Conservation (phyloP, 2,113 vertebrate genomes). For the Spizaetus ornatus region DNA sequence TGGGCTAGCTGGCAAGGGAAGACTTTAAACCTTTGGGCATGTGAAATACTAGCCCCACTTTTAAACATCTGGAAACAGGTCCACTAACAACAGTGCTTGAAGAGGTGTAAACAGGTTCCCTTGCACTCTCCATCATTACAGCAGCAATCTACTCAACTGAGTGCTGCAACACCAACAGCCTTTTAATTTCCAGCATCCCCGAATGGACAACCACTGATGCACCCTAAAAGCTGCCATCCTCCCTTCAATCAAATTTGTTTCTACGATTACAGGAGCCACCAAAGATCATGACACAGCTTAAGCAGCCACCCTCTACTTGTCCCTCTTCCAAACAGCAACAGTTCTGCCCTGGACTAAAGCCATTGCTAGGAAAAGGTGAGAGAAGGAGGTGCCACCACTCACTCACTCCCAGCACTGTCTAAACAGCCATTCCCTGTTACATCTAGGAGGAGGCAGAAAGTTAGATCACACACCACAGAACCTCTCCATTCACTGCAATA, state of each 20-base stretch:
- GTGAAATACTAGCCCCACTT: not conserved
- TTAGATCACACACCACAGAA: not conserved
- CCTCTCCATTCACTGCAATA: not conserved
- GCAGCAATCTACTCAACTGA: not conserved
- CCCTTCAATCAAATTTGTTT: not conserved
- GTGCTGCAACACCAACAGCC: not conserved
- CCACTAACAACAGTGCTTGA: not conserved
- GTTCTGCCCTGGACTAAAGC: not conserved
- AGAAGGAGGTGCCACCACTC: not conserved
- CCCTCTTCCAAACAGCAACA: not conserved
- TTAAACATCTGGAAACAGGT: not conserved
- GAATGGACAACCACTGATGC: accelerated
- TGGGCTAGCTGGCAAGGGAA: not conserved
- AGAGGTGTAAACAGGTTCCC: not conserved
- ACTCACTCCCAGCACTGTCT: not conserved
- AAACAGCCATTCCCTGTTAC: not conserved
- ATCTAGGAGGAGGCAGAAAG: not conserved
- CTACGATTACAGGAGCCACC: not conserved
- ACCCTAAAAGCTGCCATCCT: not conserved
- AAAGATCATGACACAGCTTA: not conserved
- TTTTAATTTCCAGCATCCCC: not conserved
- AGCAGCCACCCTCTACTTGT: not conserved
- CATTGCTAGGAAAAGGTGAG: not conserved
- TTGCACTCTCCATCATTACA: not conserved
- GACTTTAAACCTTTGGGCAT: not conserved